phyloP scores from a whole-genome alignment of 2,797 vertebrate species.

The Parambassis ranga region DNA sequence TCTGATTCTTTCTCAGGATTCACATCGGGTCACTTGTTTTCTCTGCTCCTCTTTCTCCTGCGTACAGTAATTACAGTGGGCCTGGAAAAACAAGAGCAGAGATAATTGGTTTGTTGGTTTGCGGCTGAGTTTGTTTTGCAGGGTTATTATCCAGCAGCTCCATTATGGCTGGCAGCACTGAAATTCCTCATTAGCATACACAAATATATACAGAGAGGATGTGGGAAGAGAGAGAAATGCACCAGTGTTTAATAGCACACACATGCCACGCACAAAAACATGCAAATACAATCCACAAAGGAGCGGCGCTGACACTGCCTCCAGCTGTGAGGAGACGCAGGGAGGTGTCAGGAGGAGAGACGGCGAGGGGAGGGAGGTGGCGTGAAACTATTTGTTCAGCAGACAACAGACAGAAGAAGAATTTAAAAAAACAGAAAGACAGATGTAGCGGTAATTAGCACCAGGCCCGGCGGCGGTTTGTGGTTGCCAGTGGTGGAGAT shows the following conservation, averaged over 20 bases:
- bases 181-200: slow-evolving; percentile 67
- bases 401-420: slow-evolving; percentile 30
- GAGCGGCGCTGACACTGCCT: slow-evolving; percentile 54
- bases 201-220: slow-evolving; percentile 62
- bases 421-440: slow-evolving; percentile 26
- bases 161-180: slow-evolving; percentile 60
- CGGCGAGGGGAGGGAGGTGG: slow-evolving; percentile 28
- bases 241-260: slow-evolving; percentile 46
- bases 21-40: slow-evolving; percentile 21
- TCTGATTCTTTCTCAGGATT: slow-evolving; percentile 13
- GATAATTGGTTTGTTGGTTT: slow-evolving; percentile 72
- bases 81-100: slow-evolving; percentile 54
- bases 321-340: slow-evolving; percentile 65
- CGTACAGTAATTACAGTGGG: slow-evolving; percentile 59
- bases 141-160: slow-evolving; percentile 63
- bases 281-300: slow-evolving; percentile 58
- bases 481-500: slow-evolving; percentile 14
- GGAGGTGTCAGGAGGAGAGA: slow-evolving; percentile 58
- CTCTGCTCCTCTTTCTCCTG: not conserved
- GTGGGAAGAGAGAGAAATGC: slow-evolving; percentile 48
- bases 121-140: slow-evolving; percentile 57
- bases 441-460: slow-evolving; percentile 60
- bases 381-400: slow-evolving; percentile 49
- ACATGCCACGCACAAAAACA: slow-evolving; percentile 47
- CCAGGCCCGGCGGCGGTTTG: slow-evolving; percentile 27